Percentiles rank a stretch among this genome's conserved stretches.
These are phyloP conservation scores for Gerris lacustris DNA, from an alignment of 2,888 invertebrate species.

Conservation along the genomic window DNA sequence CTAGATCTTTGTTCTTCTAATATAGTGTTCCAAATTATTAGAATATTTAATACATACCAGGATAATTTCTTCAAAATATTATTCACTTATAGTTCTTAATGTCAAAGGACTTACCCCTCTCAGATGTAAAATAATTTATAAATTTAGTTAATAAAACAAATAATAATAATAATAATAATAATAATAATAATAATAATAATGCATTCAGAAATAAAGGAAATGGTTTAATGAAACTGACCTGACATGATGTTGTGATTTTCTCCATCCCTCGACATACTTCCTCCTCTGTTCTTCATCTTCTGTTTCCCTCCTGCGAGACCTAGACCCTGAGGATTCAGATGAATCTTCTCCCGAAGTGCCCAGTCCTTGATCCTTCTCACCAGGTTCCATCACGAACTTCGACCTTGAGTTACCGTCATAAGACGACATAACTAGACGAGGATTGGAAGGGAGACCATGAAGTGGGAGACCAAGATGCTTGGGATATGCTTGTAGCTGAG, in stretches of 20 bases:
- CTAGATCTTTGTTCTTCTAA: no score
- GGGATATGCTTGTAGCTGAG: constrained; percentile 37
- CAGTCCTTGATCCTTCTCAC: constrained; percentile 59
- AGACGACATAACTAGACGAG: constrained; percentile 24
- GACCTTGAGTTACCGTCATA: constrained; percentile 27
- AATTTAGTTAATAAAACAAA: no score
- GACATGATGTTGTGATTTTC: constrained; percentile 39
- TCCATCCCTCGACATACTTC: constrained; percentile 56
- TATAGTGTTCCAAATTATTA: no score
- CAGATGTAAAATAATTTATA: no score
- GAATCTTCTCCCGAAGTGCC: constrained; percentile 77
- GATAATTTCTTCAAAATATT: no score
- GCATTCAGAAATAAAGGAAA: no score
- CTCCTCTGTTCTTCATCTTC: constrained; percentile 25
- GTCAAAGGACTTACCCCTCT: no score
- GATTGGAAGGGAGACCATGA: constrained; percentile 22
- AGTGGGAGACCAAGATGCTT: constrained; percentile 26
- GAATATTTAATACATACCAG: no score
- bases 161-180: no score
- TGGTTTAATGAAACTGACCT: background rate
- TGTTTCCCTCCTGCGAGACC: constrained; percentile 47
- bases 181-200: no score
- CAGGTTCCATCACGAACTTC: constrained; percentile 27
- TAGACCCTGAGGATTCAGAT: constrained; percentile 65
- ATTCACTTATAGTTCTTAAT: no score